Evolutionary conservation across 2,797 vertebrate genomes (phyloP), one percentile per base, ranked within the genome.

Genomic region (Nothura maculosa): DNA sequence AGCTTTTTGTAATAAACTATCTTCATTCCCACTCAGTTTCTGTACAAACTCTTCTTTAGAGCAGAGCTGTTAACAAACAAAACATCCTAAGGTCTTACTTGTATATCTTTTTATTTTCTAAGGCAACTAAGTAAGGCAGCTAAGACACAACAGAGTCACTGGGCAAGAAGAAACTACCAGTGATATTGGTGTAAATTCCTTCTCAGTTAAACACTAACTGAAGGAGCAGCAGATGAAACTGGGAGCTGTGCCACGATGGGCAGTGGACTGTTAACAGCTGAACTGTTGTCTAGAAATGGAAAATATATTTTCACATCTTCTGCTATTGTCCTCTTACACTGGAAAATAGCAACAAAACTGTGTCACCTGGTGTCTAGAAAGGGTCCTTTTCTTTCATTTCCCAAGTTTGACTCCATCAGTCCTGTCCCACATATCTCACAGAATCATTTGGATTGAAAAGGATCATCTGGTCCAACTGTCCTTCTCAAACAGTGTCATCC

Each of bases 61-160:
- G 0, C 21, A 75, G 12, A 0, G 1, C 32, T 58, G 45, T 34
- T 68, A 72, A 77, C 0, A 6, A 90, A 60, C 42, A 0, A 0
- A 87, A 77, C 4, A 0, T 25, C 16, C 40, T 12, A 30, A 57
- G 60, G 25, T 32, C n/a, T 81, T 62, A 25, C 40, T 54, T 72
- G n/a, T 72, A 77, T 88, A 87, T 82, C 11, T 64, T 68, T 45
- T 8, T 5, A 9, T 92, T 88, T 89, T n/a, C 40, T 38, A 38
- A 38, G 38, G 38, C 38, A 38, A 38, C 4, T 38, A 38, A 38
- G 25, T 58, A 30, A 43, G 18, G 40, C 34, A 67, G 30, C 10
- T 8, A 45, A 55, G 40, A 68, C 54, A 61, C 17, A 67, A 11
- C 36, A 88, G 45, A 88, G 64, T 22, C 6, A 2, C 25, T 82